These are phyloP conservation scores for Hedychridium roseum DNA, from an alignment of 2,888 invertebrate species.

Conservation along the genomic window DNA sequence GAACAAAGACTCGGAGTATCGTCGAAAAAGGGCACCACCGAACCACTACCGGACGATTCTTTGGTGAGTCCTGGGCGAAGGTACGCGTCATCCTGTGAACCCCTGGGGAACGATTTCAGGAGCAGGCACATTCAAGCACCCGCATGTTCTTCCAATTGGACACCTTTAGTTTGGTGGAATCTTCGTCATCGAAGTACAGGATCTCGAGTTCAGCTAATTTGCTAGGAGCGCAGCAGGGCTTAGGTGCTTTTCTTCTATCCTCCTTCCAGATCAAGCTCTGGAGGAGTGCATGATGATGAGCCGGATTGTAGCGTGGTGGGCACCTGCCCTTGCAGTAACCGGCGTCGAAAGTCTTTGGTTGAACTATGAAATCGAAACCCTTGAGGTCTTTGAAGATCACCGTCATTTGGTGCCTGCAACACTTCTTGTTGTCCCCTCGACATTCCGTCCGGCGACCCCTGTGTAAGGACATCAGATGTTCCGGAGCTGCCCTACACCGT, in stretches of 20 bases:
- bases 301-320: slow-evolving; percentile 74
- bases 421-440: slow-evolving; percentile 67
- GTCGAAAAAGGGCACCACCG: slow-evolving; percentile 21
- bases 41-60: slow-evolving; percentile 40
- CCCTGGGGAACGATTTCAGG: slow-evolving; percentile 54
- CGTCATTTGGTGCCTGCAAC: slow-evolving; percentile 74
- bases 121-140: slow-evolving; percentile 77
- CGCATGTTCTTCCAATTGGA: slow-evolving; percentile 77
- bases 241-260: slow-evolving; percentile 67
- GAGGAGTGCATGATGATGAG: slow-evolving; percentile 75
- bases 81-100: slow-evolving; percentile 8
- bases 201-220: slow-evolving; percentile 73
- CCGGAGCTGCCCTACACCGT: slow-evolving; percentile 38
- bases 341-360: slow-evolving; percentile 76
- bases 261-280: slow-evolving; percentile 75
- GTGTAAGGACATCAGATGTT: slow-evolving; percentile 56
- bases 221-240: slow-evolving; percentile 76
- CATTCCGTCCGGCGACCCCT: slow-evolving; percentile 67
- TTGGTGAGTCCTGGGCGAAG: slow-evolving; percentile 38
- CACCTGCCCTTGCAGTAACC: slow-evolving; percentile 77
- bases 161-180: slow-evolving; percentile 70
- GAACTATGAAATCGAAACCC: slow-evolving; percentile 72
- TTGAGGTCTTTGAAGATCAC: slow-evolving; percentile 73
- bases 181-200: slow-evolving; percentile 72
- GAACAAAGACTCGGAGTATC: too few relatives aligned